A percentile compares a stretch with the other conserved stretches of the same genome.
phyloP scores from a whole-genome alignment of 1,140 invertebrate species.

The Rhagoletis zephyria region DNA sequence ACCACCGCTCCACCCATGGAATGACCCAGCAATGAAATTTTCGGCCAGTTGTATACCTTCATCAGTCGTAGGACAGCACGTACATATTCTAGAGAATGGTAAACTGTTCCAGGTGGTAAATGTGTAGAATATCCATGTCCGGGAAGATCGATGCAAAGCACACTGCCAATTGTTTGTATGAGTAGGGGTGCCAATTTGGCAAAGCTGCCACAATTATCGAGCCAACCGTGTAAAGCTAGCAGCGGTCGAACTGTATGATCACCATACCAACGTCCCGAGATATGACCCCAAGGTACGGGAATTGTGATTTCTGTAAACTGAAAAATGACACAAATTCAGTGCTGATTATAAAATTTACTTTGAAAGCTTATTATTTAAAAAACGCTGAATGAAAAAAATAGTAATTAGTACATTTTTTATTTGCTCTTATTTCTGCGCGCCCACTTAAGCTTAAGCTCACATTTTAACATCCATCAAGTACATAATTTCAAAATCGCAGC shows the following conservation, averaged over 20 bases:
- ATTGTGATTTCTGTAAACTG: conserved; percentile 47
- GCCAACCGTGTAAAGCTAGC: conserved; percentile 82
- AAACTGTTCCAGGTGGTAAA: conserved; percentile 77
- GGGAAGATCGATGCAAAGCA: conserved; percentile 80
- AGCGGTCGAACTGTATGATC: conserved; percentile 77
- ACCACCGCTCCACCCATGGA: conserved; percentile 77
- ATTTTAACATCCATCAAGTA: too few relatives aligned
- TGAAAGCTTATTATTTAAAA: too few relatives aligned
- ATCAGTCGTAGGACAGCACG: conserved; percentile 76
- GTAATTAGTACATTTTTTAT: too few relatives aligned
- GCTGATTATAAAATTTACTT: too few relatives aligned
- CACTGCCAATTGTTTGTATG: conserved; percentile 75
- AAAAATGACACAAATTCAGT: background rate
- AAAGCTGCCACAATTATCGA: conserved; percentile 82
- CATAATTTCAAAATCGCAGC: too few relatives aligned
- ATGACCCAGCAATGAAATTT: conserved; percentile 78
- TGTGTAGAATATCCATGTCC: conserved; percentile 81
- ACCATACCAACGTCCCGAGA: conserved; percentile 81
- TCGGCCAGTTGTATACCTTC: conserved; percentile 79
- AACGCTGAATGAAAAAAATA: too few relatives aligned
- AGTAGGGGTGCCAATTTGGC: conserved; percentile 77
- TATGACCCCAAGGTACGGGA: conserved; percentile 76
- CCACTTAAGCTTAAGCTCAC: too few relatives aligned
- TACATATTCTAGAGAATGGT: conserved; percentile 76
- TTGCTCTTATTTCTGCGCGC: too few relatives aligned